Conservation (phyloP, 2,113 vertebrate species). For the Actinemys pallida region DNA sequence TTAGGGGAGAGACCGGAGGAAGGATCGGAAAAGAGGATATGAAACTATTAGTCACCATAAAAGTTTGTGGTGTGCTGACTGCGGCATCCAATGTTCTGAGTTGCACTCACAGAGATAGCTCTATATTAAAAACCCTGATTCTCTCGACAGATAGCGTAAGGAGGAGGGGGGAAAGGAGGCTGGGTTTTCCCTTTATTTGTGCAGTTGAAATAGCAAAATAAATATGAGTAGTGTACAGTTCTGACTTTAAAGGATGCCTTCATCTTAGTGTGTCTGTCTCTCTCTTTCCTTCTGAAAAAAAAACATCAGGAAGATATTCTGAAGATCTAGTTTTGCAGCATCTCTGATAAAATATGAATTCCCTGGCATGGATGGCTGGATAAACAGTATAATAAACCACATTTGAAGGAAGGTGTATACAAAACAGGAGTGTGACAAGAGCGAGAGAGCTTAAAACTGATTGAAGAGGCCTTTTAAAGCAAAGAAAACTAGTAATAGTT, state of each 20-base stretch:
- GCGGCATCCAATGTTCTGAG: neutral
- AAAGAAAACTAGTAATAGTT: slow-evolving; percentile 2
- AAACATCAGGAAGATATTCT: slow-evolving; percentile 34
- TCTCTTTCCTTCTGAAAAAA: slow-evolving; percentile 17
- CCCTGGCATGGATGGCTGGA: slow-evolving; percentile 1
- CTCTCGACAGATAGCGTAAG: neutral
- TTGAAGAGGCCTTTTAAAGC: slow-evolving; percentile 15
- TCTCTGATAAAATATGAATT: slow-evolving; percentile 29
- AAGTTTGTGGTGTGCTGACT: slow-evolving; percentile 53
- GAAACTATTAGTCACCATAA: slow-evolving; percentile 1
- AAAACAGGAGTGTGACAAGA: neutral
- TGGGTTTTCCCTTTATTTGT: slow-evolving; percentile 18
- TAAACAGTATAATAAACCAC: slow-evolving; percentile 24
- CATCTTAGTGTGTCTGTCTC: slow-evolving; percentile 23
- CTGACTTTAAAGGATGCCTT: slow-evolving; percentile 48
- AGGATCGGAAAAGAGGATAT: slow-evolving; percentile 11
- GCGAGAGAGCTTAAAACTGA: neutral
- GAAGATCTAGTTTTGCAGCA: slow-evolving; percentile 47
- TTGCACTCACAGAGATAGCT: neutral
- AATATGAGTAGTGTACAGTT: slow-evolving; percentile 7
- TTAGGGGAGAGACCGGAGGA: neutral
- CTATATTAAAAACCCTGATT: neutral
- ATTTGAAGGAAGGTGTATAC: slow-evolving; percentile 17
- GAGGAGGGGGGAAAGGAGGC: neutral
- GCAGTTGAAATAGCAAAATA: slow-evolving; percentile 14